Base-by-base conservation (phyloP, 2,797 vertebrate species). In the Denticeps clupeoides region DNA sequence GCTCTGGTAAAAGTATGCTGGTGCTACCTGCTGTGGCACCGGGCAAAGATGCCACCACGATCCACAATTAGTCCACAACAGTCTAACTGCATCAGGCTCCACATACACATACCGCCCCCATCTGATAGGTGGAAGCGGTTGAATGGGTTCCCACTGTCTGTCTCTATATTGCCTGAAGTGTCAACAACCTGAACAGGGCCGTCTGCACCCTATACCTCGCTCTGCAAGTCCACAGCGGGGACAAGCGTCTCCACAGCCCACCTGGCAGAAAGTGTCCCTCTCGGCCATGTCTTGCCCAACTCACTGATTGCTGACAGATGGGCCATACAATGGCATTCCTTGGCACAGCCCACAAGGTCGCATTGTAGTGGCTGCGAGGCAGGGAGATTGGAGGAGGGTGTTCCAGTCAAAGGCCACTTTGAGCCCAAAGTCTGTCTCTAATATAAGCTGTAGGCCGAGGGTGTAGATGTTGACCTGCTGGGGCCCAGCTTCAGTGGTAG, bases 401-500 rank as follows among this genome's bases (percentile, higher is more conserved):
- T 90, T 91, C 94, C 93, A 99, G 73, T 98, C 92, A 0, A 95
- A 99, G 1, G 89, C 87, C 24, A 97, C 90, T 74, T 91, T 97
- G 64, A 99, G 73, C 26, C 93, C 94, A 5, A 99, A 99, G 65
- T 97, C 94, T 0, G 91, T 93, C 72, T 99, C 94, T 25, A 97
- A 77, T 4, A 96, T 75, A 2, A 97, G 86, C 49, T 91, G 89
- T 71, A 90, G 80, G 27, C 95, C 94, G 0, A 83, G 79, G 26
- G 86, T 84, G 49, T 89, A 93, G 62, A 98, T 85, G 65, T 85
- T 93, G 63, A 98, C 83, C 60, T 95, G 41, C 88, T 91, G 6
- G 81, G 82, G 4, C 89, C 89, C 69, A 99, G 69, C 73, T 91
- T 96, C 65, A 98, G 66, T 28, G 95, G 95, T 25, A 97, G 67